These are phyloP conservation scores for Nycticorax nycticorax DNA, from an alignment of 2,113 vertebrate genomes.

Conservation along the genomic window DNA sequence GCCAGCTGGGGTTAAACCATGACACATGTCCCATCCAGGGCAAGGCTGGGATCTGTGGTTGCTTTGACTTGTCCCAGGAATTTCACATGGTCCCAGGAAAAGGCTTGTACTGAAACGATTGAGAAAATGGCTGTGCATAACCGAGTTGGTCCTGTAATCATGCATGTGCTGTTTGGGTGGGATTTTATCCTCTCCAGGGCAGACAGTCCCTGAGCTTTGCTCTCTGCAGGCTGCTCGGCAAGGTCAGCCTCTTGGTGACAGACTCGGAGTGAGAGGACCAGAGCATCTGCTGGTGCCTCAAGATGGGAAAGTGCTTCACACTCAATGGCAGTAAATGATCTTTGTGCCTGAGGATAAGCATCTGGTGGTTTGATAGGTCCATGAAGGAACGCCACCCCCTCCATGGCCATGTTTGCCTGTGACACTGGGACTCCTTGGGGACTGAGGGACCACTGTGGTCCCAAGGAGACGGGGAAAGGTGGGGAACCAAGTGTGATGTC, in stretches of 20 bases:
- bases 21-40: background rate
- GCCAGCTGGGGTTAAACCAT: no score
- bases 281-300: background rate
- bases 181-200: background rate
- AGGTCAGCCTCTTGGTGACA: background rate
- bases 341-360: background rate
- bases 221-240: background rate
- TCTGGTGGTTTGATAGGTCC: background rate
- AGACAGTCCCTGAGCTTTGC: background rate
- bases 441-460: background rate
- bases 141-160: background rate
- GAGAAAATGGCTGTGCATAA: background rate
- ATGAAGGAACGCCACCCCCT: background rate
- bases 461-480: background rate
- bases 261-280: background rate
- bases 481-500: fast-evolving
- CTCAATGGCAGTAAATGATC: fast-evolving
- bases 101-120: background rate
- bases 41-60: background rate
- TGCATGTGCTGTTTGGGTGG: fast-evolving
- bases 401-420: fast-evolving
- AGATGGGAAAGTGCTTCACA: background rate
- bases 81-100: background rate
- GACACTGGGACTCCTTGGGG: background rate
- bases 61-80: background rate